Conservation (phyloP, 2,113 vertebrate genomes). For the Pao palembangensis region DNA sequence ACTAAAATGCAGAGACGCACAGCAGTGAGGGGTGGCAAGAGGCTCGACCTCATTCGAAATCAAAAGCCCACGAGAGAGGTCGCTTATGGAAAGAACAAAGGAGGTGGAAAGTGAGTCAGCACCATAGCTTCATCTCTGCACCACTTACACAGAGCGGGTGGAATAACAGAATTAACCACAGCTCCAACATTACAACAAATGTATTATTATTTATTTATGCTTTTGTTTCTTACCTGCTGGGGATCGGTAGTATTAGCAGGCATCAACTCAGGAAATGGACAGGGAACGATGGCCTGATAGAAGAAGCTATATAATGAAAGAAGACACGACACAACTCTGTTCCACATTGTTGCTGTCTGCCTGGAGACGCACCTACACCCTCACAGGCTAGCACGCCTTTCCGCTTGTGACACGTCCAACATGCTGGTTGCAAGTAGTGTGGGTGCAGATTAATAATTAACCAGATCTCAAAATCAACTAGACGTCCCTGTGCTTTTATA, state of each 20-base stretch:
- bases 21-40: background rate
- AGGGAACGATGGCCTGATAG: conserved; percentile 27
- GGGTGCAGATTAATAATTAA: conserved; percentile 42
- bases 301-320: conserved; percentile 24
- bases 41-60: background rate
- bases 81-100: conserved; percentile 30
- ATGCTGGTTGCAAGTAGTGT: conserved; percentile 11
- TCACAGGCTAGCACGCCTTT: background rate
- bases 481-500: background rate
- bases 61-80: conserved; percentile 21
- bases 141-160: background rate
- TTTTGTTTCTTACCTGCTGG: conserved; percentile 42
- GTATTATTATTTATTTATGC: too few relatives aligned
- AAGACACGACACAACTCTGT: background rate
- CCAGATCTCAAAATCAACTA: background rate
- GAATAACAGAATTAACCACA: too few relatives aligned
- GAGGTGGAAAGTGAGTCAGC: conserved; percentile 23
- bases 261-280: conserved; percentile 28
- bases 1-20: conserved; percentile 36
- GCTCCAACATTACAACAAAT: too few relatives aligned
- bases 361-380: too few relatives aligned
- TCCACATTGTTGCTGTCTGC: conserved; percentile 29
- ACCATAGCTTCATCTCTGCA: fast-evolving
- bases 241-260: conserved; percentile 25
- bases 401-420: conserved; percentile 3